phyloP scores from a whole-genome alignment of 2,888 invertebrate genomes.

The Neoscelio sp. region DNA sequence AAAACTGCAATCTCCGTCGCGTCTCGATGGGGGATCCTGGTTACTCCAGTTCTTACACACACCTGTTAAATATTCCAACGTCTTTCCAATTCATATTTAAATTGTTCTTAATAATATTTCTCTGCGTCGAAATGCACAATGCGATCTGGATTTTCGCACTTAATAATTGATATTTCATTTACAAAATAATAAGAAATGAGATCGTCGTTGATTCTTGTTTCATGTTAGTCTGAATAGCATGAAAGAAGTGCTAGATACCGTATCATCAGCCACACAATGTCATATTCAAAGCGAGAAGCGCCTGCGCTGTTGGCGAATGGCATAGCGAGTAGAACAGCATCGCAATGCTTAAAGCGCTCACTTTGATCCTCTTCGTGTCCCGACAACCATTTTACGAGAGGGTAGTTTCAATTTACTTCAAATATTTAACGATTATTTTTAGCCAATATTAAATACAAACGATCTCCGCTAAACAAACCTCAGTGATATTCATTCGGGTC shows the following conservation, averaged over 20 bases:
- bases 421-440: slow-evolving; percentile 50
- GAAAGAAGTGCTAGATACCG: slow-evolving; percentile 66
- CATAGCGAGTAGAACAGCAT: slow-evolving; percentile 59
- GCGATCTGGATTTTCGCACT: slow-evolving; percentile 13
- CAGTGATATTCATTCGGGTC: slow-evolving; percentile 10
- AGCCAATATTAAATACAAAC: slow-evolving; percentile 42
- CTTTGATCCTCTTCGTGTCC: slow-evolving; percentile 70
- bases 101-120: slow-evolving; percentile 11
- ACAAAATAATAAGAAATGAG: slow-evolving; percentile 62
- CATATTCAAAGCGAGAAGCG: slow-evolving; percentile 65
- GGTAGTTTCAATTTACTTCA: slow-evolving; percentile 55
- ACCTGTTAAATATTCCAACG: slow-evolving; percentile 57
- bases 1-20: slow-evolving; percentile 42
- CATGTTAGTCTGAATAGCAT: slow-evolving; percentile 66
- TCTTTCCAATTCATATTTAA: slow-evolving; percentile 15
- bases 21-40: slow-evolving; percentile 25
- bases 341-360: slow-evolving; percentile 68
- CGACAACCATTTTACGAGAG: slow-evolving; percentile 67
- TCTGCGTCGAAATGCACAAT: slow-evolving; percentile 37
- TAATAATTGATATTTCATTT: slow-evolving; percentile 59
- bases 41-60: slow-evolving; percentile 36
- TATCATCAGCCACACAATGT: slow-evolving; percentile 68
- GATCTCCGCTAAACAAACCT: slow-evolving; percentile 9
- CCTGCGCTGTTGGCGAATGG: slow-evolving; percentile 50
- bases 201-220: slow-evolving; percentile 65